phyloP scores from a whole-genome alignment of 2,113 vertebrate genomes.

The Scomber scombrus region DNA sequence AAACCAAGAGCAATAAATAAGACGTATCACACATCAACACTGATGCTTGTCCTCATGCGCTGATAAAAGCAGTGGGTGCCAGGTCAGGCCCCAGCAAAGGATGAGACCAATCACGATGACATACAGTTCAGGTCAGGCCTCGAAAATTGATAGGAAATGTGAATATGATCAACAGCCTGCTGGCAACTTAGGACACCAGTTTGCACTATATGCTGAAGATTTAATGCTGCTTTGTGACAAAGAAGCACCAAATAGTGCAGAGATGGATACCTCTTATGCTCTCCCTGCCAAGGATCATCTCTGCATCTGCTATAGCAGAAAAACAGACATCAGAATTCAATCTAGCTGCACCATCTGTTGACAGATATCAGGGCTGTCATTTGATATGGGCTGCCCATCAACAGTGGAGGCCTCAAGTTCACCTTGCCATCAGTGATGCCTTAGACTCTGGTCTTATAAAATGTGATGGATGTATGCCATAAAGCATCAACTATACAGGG shows the following conservation, averaged over 20 bases:
- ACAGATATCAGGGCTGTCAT: conserved; percentile 72
- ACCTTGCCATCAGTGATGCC: conserved; percentile 79
- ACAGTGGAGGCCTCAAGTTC: conserved; percentile 75
- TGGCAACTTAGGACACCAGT: conserved; percentile 48
- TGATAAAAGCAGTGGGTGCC: conserved; percentile 68
- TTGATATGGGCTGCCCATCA: conserved; percentile 75
- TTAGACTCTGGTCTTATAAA: conserved; percentile 74
- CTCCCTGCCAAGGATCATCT: conserved; percentile 62
- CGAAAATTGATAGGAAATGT: conserved; percentile 67
- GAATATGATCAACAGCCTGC: conserved; percentile 70
- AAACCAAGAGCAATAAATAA: conserved; percentile 80
- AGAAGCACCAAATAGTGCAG: conserved; percentile 47
- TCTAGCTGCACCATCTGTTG: conserved; percentile 79
- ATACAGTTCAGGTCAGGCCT: conserved; percentile 55
- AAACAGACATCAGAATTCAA: conserved; percentile 78
- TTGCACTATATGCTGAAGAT: conserved; percentile 62
- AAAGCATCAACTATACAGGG: conserved; percentile 65
- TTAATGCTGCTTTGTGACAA: conserved; percentile 61
- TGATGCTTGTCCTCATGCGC: conserved; percentile 63
- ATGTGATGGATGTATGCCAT: conserved; percentile 71
- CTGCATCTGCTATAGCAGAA: conserved; percentile 38
- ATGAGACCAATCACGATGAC: conserved; percentile 72
- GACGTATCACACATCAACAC: conserved; percentile 64
- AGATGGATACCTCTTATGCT: conserved; percentile 64
- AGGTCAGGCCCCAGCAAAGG: conserved; percentile 62